Evolutionary conservation across 2,888 invertebrate genomes (phyloP), one percentile per base, ranked within the genome.

Genomic region (Chirona hameri): DNA sequence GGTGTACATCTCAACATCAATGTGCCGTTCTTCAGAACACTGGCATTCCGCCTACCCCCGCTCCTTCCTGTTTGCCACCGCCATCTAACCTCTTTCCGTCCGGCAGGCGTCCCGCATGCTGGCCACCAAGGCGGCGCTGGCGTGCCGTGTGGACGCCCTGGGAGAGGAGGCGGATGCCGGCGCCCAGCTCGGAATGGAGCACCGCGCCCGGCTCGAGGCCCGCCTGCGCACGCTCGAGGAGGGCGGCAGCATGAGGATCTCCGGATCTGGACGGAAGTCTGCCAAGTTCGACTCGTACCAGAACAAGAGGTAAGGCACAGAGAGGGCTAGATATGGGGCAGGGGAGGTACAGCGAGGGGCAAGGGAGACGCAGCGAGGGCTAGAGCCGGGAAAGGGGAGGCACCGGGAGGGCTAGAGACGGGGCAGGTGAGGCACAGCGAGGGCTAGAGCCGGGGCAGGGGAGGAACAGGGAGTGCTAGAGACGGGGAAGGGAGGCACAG

Each of bases 241-340:
- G 87, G 96, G 95, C 0, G 94, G 95, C 88, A 87, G 94, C 82
- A 91, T 92, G 81, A 91, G 93, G 86, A 91, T 98, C 84, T 96
- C 96, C 86, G 98, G 97, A 4, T 94, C 95, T 0, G 95, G 94
- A 24, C 97, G 95, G 88, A 93, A 93, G 0, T 93, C 94, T 87
- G 93, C 94, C 1, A 95, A 95, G 88, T 96, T 96, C 87, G 97
- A 98, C 86, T 98, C 97, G 89, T 98, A 98, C 87, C 95, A 96
- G 86, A 92, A 92, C 85, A 93, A 93, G 88, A 92, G 92, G 93
- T 91, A 86, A 86, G 86, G 84, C 80, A n/a, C 14, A 52, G 31
- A 14, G 18, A 29, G 21, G n/a, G n/a, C n/a, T n/a, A n/a, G n/a
- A n/a, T n/a, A n/a, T n/a, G n/a, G n/a, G n/a, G n/a, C n/a, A 21